Evolutionary conservation across 2,888 invertebrate species (phyloP).

Genomic region (Crossocerus cetratus): DNA sequence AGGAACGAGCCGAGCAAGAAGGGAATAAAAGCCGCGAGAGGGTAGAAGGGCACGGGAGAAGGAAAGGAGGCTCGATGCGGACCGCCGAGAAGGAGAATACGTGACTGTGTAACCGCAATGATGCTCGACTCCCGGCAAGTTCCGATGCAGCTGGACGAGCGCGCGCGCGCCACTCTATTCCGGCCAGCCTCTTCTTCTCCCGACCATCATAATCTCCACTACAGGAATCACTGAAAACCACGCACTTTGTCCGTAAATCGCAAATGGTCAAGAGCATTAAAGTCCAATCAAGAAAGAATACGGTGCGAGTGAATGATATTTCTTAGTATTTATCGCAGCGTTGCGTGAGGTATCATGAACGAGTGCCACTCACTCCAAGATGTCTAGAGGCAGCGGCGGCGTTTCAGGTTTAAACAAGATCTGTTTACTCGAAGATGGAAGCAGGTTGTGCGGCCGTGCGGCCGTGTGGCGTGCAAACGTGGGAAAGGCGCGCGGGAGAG

Average conservation of each 20-base stretch:
- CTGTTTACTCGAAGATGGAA: conserved; percentile 22
- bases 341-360: too few species aligned
- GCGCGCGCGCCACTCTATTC: too few species aligned
- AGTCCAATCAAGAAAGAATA: too few species aligned
- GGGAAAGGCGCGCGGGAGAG: conserved; percentile 46
- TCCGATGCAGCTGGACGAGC: conserved; percentile 38
- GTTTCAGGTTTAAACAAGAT: conserved; percentile 10
- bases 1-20: conserved; percentile 8
- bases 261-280: too few species aligned
- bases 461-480: conserved; percentile 38
- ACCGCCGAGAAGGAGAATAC: conserved; percentile 51
- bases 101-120: conserved; percentile 66
- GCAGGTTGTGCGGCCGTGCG: conserved; percentile 13
- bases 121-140: conserved; percentile 62
- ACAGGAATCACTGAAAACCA: too few species aligned
- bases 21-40: conserved; percentile 17
- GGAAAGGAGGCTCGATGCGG: conserved; percentile 33
- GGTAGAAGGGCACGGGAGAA: conserved; percentile 29
- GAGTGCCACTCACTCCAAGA: neutral
- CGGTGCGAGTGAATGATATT: too few species aligned
- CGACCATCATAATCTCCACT: too few species aligned
- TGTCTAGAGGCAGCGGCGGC: neutral
- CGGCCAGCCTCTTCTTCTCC: too few species aligned
- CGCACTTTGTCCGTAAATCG: too few species aligned
- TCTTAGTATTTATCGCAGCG: too few species aligned